A percentile compares a stretch with the other conserved stretches of the same genome.
Evolutionary conservation across 1,140 invertebrate genomes (phyloP).

Genomic region (Antheraea pernyi): DNA sequence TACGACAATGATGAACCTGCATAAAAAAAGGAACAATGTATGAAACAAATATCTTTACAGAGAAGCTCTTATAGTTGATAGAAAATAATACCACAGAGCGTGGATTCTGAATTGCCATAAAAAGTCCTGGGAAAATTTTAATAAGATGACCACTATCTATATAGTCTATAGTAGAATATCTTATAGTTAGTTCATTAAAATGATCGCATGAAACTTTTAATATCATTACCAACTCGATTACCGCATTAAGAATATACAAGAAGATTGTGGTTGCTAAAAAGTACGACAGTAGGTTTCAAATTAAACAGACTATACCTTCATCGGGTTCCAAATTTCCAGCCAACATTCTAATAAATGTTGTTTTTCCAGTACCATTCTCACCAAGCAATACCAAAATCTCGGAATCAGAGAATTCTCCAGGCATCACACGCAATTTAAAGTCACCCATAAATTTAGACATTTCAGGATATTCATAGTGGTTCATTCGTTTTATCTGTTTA

Average conservation of each 20-base stretch:
- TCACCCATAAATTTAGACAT: slow-evolving; percentile 92
- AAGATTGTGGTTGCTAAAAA: too few species aligned
- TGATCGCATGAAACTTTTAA: too few species aligned
- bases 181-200: too few species aligned
- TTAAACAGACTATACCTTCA: slow-evolving; percentile 80
- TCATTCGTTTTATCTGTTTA: slow-evolving; percentile 90
- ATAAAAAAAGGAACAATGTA: slow-evolving; percentile 34
- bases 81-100: too few species aligned
- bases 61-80: too few species aligned
- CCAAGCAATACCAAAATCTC: slow-evolving; percentile 99
- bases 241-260: too few species aligned
- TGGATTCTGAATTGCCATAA: too few species aligned
- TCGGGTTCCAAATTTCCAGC: slow-evolving; percentile 97
- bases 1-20: slow-evolving; percentile 98
- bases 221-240: too few species aligned
- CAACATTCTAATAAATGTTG: slow-evolving; percentile 99
- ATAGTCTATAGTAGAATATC: too few species aligned
- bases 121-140: too few species aligned
- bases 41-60: too few species aligned
- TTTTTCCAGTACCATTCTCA: slow-evolving; percentile 99
- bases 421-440: slow-evolving; percentile 90
- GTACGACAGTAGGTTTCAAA: neutral
- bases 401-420: slow-evolving; percentile 99
- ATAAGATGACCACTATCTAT: too few species aligned
- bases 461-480: slow-evolving; percentile 96